These are phyloP conservation scores for Ammospiza caudacuta DNA, from an alignment of 2,113 vertebrate species.

Conservation along the genomic window DNA sequence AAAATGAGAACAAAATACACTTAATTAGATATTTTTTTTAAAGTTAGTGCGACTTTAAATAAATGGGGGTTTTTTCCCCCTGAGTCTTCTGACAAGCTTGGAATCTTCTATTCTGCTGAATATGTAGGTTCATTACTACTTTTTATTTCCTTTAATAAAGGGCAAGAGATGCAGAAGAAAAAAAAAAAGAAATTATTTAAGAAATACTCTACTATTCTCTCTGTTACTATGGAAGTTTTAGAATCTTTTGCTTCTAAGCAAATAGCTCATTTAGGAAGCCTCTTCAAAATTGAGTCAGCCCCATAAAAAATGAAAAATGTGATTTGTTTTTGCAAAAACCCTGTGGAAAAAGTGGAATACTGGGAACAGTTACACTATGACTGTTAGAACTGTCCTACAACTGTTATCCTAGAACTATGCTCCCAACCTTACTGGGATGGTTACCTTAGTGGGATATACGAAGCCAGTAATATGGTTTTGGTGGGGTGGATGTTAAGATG, in stretches of 20 bases:
- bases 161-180: not conserved
- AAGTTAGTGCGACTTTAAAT: slow-evolving; percentile 4
- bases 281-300: not conserved
- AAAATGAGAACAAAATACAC: slow-evolving; percentile 6
- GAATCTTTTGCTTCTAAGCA: not conserved
- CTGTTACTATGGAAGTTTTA: not conserved
- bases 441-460: not conserved
- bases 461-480: not conserved
- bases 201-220: not conserved
- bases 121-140: not conserved
- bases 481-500: not conserved
- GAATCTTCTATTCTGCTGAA: slow-evolving; percentile 45
- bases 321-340: not conserved
- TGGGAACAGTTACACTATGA: not conserved
- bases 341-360: not conserved
- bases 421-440: not conserved
- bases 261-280: not conserved
- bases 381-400: not conserved
- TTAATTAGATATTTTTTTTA: slow-evolving; percentile 32
- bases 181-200: not conserved
- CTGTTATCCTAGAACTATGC: not conserved
- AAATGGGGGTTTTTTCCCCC: not conserved
- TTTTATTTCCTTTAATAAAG: slow-evolving; percentile 12
- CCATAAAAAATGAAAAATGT: not conserved
- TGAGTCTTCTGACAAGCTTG: slow-evolving; percentile 25